Evolutionary conservation across 2,797 vertebrate species (phyloP), one percentile per base, ranked within the genome.

Genomic region (Coracias cyanogaster): DNA sequence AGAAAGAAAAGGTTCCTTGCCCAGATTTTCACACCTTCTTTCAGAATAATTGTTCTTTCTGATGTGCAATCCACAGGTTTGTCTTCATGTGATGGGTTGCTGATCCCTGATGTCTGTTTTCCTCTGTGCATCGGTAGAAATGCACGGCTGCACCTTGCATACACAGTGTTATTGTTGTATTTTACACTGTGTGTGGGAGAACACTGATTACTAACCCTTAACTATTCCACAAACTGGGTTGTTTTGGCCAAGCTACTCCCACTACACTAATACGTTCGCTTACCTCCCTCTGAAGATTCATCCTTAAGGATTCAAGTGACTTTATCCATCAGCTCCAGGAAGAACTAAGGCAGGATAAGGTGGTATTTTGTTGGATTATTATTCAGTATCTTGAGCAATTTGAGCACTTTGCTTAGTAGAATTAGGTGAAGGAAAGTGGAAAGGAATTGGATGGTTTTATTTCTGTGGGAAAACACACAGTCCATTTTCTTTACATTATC

Each of bases 401-500:
- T 89, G 60, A 73, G 35, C 10, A 7, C 49, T 95, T 95, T 88
- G 57, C 60, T 64, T 10, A 7, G 46, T 51, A 15, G 69, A 43
- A 55, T 69, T 62, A 43, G 8, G 64, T 77, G 70, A 81, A 90
- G 49, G 69, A n/a, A 82, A 79, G 58, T 45, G 43, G 70, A 51
- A 67, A 93, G 76, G 69, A 70, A 31, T 33, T 46, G 67, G 41
- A 37, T 20, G 29, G 54, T 79, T 77, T 24, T 25, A 9, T 84
- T 93, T 82, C 78, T 49, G 7, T 79, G 24, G 71, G 67, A 66
- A 89, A 85, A 84, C 89, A 79, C 70, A 31, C 1, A 3, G 92
- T 89, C 70, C 66, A 66, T 93, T 95, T 96, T 93, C 86, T 86
- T 69, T 31, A 37, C 37, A 45, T 93, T 92, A 60, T 79, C 74